Percentiles rank a stretch among this genome's conserved stretches.
Conservation (phyloP, 2,113 vertebrate genomes). For the Excalfactoria chinensis region DNA sequence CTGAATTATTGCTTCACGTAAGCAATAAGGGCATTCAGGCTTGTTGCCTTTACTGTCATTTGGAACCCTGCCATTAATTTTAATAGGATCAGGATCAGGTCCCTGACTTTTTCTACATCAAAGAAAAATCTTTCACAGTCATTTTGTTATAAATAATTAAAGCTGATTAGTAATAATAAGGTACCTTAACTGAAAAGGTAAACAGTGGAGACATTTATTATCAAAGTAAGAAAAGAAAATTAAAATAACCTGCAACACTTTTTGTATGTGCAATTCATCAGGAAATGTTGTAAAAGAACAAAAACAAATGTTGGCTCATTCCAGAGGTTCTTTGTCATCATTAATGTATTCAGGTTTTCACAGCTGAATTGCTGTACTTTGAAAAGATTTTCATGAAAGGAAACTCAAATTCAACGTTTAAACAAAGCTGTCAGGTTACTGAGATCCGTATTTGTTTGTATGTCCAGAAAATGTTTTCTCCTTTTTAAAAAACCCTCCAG, state of each 20-base stretch:
- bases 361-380: slow-evolving; percentile 77
- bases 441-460: slow-evolving; percentile 68
- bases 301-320: slow-evolving; percentile 77
- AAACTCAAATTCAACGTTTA: slow-evolving; percentile 76
- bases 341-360: slow-evolving; percentile 81
- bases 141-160: slow-evolving; percentile 69
- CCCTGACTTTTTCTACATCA: slow-evolving; percentile 19
- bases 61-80: slow-evolving; percentile 53
- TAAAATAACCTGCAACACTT: slow-evolving; percentile 76
- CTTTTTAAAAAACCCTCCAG: slow-evolving; percentile 41
- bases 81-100: slow-evolving; percentile 42
- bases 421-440: slow-evolving; percentile 77
- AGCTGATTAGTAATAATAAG: slow-evolving; percentile 75
- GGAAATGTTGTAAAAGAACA: slow-evolving; percentile 73
- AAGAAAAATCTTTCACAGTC: slow-evolving; percentile 49
- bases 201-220: slow-evolving; percentile 76
- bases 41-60: slow-evolving; percentile 23
- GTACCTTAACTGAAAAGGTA: slow-evolving; percentile 67
- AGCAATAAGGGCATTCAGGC: slow-evolving; percentile 3
- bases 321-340: slow-evolving; percentile 80
- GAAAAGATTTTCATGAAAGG: slow-evolving; percentile 80
- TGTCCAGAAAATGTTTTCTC: slow-evolving; percentile 71
- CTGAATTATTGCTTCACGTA: background rate
- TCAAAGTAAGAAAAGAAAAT: slow-evolving; percentile 70
- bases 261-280: slow-evolving; percentile 77